Base-by-base conservation (phyloP, 37 sponge, comb jelly and placozoan genomes). In the Aphrocallistes beatrix region DNA sequence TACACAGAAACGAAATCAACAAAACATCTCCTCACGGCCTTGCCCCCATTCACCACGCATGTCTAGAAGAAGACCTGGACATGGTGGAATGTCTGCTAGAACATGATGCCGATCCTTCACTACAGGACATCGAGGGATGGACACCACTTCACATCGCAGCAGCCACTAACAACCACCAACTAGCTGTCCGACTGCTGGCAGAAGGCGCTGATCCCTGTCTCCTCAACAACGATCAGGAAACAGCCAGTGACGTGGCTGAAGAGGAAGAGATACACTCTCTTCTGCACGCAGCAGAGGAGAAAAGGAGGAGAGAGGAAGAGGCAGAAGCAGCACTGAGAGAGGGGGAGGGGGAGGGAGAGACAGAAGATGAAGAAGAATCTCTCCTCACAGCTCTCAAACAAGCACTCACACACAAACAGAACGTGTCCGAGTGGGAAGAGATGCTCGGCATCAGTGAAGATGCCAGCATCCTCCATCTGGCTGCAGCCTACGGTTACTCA, bases 181-280 rank as follows among this genome's bases (percentile, higher is more conserved):
- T 60, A 30, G n/a, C 75, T 13, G 75, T 60, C 28, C 25, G 8
- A 13, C 34, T 60, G 34, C 75, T 60, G 34, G 10, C 75, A 13
- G 75, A 60, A 13, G 75, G 75, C 10, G 75, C 75, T 60, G 75
- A 60, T 60, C 75, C 75, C 75, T 60, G 75, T 60, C 6, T 60
- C 34, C n/a, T 3, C 75, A 60, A 60, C 75, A 60, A 60, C 34
- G 75, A 60, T 13, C 32, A 60, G 34, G 75, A 60, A 13, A 60
- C 75, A 60, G 75, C 75, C n/a, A 13, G 75, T 13, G 75, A 60
- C 34, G 34, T 60, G 34, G 75, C 75, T 3, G 75, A 60, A 30
- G 17, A 60, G 34, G 75, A 60, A 60, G 75, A 60, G 25, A 3
- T 60, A 3, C 75, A 25, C 32, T 60, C 75, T 60, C 75, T 60